A percentile compares a stretch with the other conserved stretches of the same genome.
Evolutionary conservation across 2,888 invertebrate species (phyloP).

Genomic region (Volucella zonaria): DNA sequence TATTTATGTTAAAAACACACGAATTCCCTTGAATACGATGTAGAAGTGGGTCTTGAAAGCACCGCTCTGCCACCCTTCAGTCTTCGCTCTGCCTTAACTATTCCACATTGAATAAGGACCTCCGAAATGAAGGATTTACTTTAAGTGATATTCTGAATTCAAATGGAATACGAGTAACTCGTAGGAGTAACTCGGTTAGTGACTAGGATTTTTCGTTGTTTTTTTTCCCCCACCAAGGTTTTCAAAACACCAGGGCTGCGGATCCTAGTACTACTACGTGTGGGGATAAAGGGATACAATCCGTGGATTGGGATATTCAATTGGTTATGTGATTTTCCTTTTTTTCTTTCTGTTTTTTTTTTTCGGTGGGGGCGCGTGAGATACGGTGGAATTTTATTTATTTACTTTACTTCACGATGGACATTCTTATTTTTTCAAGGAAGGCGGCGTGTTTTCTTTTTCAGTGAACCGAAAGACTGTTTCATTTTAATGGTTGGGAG

Average conservation of each 20-base stretch:
- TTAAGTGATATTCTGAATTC: constrained; percentile 70
- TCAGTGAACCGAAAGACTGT: no score
- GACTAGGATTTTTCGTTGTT: constrained; percentile 34
- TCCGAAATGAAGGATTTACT: constrained; percentile 71
- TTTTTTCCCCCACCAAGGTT: constrained; percentile 10
- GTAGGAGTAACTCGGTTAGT: constrained; percentile 48
- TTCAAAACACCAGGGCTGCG: constrained; percentile 12
- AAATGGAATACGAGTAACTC: constrained; percentile 32
- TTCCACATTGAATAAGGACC: constrained; percentile 69
- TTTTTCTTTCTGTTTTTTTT: constrained; percentile 14
- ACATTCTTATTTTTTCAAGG: background rate
- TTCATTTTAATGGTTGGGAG: no score
- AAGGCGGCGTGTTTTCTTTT: no score
- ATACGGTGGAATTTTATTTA: background rate
- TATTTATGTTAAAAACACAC: constrained; percentile 48
- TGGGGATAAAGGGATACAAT: constrained; percentile 49
- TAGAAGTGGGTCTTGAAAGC: no score
- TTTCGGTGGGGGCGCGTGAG: background rate
- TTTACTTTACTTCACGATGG: constrained; percentile 6
- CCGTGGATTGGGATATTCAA: constrained; percentile 56
- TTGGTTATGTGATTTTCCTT: constrained; percentile 49
- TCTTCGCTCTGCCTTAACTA: background rate
- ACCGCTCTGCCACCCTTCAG: no score
- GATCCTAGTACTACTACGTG: constrained; percentile 54
- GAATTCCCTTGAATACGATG: background rate